Conservation (phyloP, 2,888 invertebrate genomes). For the Trissolcus japonicus region DNA sequence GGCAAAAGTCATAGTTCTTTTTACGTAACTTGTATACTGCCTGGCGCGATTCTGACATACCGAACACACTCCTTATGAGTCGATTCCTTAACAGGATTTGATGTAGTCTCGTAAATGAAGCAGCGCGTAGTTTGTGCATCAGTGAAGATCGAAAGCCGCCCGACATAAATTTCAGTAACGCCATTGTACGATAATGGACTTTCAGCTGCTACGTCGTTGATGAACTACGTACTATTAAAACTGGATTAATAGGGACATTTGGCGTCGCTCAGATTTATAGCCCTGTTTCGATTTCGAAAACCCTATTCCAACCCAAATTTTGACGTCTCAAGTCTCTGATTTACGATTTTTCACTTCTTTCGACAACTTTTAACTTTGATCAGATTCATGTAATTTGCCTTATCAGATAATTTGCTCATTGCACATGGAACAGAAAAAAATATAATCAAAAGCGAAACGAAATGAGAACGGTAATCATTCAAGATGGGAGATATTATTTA, state of each 20-base stretch:
- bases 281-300: slow-evolving; percentile 32
- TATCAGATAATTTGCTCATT: too few relatives aligned
- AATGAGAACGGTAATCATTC: too few relatives aligned
- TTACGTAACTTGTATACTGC: slow-evolving; percentile 36
- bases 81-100: slow-evolving; percentile 42
- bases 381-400: neutral
- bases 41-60: slow-evolving; percentile 36
- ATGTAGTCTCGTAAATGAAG: slow-evolving; percentile 38
- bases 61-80: slow-evolving; percentile 40
- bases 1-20: slow-evolving; percentile 59
- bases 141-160: slow-evolving; percentile 37
- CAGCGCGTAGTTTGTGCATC: slow-evolving; percentile 28
- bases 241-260: slow-evolving; percentile 43
- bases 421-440: too few relatives aligned
- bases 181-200: slow-evolving; percentile 51
- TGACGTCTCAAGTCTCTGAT: slow-evolving; percentile 2
- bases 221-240: slow-evolving; percentile 52
- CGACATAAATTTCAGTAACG: slow-evolving; percentile 45
- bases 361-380: too few relatives aligned
- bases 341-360: neutral
- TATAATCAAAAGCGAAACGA: too few relatives aligned
- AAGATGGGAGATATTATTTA: too few relatives aligned
- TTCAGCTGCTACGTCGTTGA: slow-evolving; percentile 30
- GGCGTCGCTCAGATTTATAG: slow-evolving; percentile 37
- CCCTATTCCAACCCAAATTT: neutral